Conservation (phyloP, 2,888 invertebrate species). For the Nemoura dubitans region DNA sequence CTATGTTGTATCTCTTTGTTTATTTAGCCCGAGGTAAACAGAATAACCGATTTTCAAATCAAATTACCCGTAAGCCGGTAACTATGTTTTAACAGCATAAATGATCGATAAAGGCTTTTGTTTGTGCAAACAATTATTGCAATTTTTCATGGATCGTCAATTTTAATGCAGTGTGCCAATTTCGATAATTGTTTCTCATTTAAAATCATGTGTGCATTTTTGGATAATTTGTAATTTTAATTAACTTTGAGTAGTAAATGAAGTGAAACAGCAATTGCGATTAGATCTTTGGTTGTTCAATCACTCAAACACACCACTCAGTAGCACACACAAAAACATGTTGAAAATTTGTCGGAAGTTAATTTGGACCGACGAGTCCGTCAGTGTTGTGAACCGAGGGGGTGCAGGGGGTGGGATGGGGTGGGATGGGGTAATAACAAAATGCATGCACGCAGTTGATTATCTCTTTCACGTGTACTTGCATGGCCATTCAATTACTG, state of each 20-base stretch:
- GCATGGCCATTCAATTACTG: background rate
- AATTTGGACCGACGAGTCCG: background rate
- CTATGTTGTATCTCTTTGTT: slow-evolving; percentile 21
- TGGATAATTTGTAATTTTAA: slow-evolving; percentile 37
- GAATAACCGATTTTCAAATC: slow-evolving; percentile 46
- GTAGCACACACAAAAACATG: slow-evolving; percentile 7
- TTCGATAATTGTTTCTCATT: slow-evolving; percentile 50
- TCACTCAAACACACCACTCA: slow-evolving; percentile 4
- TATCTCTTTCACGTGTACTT: slow-evolving; percentile 3
- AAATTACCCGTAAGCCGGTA: slow-evolving; percentile 46
- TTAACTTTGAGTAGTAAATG: slow-evolving; percentile 31
- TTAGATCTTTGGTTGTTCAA: slow-evolving; percentile 20
- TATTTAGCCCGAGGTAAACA: slow-evolving; percentile 35
- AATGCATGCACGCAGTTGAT: slow-evolving; percentile 4
- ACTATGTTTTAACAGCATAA: slow-evolving; percentile 40
- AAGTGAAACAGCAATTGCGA: slow-evolving; percentile 33
- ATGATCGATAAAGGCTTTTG: slow-evolving; percentile 37
- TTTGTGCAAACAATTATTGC: slow-evolving; percentile 45
- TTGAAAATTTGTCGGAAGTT: background rate
- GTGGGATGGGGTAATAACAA: background rate
- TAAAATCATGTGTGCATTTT: slow-evolving; percentile 46
- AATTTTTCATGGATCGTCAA: slow-evolving; percentile 51
- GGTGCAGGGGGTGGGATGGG: background rate
- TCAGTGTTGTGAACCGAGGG: background rate
- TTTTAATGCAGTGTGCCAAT: slow-evolving; percentile 43